Evolutionary conservation across 2,797 vertebrate species (phyloP).

Genomic region (Poeciliopsis turneri): DNA sequence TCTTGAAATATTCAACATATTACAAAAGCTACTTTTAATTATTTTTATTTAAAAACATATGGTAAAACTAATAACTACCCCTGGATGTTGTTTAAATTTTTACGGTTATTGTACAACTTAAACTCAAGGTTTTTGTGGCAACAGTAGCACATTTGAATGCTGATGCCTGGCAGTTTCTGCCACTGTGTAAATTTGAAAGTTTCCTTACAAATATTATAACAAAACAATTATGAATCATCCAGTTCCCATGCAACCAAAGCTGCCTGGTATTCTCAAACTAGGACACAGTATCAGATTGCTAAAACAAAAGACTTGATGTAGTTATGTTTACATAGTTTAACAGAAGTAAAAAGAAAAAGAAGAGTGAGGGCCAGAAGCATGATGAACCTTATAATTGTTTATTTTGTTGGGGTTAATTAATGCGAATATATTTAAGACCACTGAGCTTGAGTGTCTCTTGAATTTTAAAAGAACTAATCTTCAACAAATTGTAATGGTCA

Average conservation of each 20-base stretch:
- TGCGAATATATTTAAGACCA: not conserved
- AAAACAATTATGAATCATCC: constrained; percentile 45
- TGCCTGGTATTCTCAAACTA: constrained; percentile 47
- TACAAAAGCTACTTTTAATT: not conserved
- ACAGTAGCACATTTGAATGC: not conserved
- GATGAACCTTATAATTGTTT: constrained; percentile 10
- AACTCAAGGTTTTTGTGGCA: not conserved
- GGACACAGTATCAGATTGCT: constrained; percentile 23
- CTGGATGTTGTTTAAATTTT: not conserved
- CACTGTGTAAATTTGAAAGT: constrained; percentile 25
- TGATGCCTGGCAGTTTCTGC: constrained; percentile 10
- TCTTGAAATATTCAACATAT: not conserved
- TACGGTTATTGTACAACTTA: not conserved
- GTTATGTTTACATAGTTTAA: constrained; percentile 21
- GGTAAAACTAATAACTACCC: not conserved
- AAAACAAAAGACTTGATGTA: constrained; percentile 24
- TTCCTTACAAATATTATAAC: constrained; percentile 31
- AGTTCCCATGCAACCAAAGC: constrained; percentile 59
- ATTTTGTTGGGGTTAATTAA: constrained; percentile 8
- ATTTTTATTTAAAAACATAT: not conserved
- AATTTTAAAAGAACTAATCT: not conserved
- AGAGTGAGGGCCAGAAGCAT: constrained; percentile 1
- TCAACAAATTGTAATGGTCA: not conserved
- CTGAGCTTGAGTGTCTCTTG: not conserved
- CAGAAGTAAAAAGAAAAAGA: constrained; percentile 21